These are phyloP conservation scores for Phrynocephalus vlangalii DNA, from an alignment of 2,797 vertebrate genomes.

Conservation along the genomic window DNA sequence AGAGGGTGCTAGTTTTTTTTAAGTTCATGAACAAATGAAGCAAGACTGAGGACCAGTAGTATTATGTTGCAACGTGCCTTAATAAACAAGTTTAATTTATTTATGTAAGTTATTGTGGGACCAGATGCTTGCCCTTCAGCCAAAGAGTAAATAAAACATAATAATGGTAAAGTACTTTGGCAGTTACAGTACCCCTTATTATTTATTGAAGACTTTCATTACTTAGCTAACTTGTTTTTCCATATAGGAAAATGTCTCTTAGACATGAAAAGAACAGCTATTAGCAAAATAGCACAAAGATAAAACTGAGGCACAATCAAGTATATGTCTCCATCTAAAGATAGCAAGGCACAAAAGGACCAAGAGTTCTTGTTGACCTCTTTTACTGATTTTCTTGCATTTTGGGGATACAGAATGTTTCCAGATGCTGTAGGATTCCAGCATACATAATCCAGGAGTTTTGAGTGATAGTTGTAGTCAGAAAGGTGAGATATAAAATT, in stretches of 20 bases:
- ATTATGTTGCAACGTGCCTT: slow-evolving; percentile 37
- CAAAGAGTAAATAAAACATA: slow-evolving; percentile 61
- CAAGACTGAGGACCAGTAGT: neutral
- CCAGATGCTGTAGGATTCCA: neutral
- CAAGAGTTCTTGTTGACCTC: neutral
- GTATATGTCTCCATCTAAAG: neutral
- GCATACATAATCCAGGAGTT: neutral
- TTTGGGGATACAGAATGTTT: neutral
- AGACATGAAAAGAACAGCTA: slow-evolving; percentile 2
- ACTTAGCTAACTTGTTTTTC: slow-evolving; percentile 37
- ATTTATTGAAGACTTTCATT: slow-evolving; percentile 68
- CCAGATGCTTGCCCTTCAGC: slow-evolving; percentile 47
- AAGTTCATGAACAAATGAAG: slow-evolving; percentile 18
- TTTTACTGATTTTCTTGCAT: neutral
- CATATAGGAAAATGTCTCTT: neutral
- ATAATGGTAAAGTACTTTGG: slow-evolving; percentile 44
- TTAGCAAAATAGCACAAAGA: slow-evolving; percentile 37
- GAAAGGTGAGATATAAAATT: too few relatives aligned
- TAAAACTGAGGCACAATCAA: neutral
- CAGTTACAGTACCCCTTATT: slow-evolving; percentile 56
- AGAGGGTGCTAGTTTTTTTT: neutral
- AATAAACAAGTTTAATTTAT: slow-evolving; percentile 55
- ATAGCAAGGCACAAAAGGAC: neutral
- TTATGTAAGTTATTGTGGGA: slow-evolving; percentile 51
- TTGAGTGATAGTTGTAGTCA: neutral